Conservation (phyloP, 2,797 vertebrate genomes). For the Ceyx erithaca region DNA sequence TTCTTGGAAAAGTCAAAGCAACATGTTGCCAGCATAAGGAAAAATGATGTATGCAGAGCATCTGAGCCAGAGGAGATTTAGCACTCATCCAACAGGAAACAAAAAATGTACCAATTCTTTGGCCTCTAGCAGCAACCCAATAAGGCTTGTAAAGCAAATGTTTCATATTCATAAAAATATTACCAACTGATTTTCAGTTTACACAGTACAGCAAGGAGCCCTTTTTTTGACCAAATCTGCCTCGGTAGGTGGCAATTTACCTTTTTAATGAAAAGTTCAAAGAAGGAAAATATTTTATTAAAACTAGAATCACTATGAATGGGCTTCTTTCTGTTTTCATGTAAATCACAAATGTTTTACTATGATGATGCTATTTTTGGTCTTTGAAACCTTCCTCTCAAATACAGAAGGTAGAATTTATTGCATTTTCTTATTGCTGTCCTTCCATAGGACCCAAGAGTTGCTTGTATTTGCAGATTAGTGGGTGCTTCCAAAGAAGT, state of each 20-base stretch:
- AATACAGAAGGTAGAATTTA: not conserved
- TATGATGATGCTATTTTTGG: not conserved
- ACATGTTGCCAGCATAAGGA: not conserved
- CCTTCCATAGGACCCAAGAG: not conserved
- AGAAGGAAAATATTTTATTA: not conserved
- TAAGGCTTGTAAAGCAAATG: not conserved
- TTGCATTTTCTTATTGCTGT: not conserved
- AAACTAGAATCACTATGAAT: not conserved
- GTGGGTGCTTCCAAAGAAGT: not conserved
- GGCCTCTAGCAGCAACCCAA: not conserved
- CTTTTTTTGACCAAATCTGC: not conserved
- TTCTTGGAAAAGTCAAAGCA: constrained; percentile 4
- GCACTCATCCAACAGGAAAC: not conserved
- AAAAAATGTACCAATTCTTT: not conserved
- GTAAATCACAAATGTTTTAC: not conserved
- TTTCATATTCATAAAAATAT: not conserved
- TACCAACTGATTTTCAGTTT: not conserved
- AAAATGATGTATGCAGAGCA: not conserved
- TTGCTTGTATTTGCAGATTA: not conserved
- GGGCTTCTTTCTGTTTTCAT: not conserved
- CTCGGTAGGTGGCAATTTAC: not conserved
- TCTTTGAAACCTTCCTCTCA: not conserved
- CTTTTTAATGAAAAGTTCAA: not conserved
- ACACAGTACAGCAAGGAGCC: not conserved
- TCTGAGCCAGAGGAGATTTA: not conserved